Conservation (phyloP, 53 echinoderm and acorn worm genomes). For the Hippasteria phrygiana region DNA sequence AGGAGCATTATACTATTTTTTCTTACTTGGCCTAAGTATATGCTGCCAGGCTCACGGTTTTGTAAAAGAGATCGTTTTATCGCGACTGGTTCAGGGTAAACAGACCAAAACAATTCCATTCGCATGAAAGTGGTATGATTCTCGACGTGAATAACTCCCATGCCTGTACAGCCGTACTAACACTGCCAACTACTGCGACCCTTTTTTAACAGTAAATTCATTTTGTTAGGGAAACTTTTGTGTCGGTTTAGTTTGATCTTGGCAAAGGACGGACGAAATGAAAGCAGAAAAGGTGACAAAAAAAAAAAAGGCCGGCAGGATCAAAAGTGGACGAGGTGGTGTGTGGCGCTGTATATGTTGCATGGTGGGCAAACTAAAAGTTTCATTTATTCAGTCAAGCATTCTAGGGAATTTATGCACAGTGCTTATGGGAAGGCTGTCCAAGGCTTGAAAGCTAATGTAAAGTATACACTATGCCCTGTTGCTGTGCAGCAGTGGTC, state of each 20-base stretch:
- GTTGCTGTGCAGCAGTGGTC: neutral
- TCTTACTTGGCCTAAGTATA: no score
- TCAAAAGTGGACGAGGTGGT: neutral
- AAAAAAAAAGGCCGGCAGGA: neutral
- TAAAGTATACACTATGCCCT: neutral
- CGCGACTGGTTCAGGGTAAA: no score
- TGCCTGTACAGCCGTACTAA: no score
- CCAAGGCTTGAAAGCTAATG: no score
- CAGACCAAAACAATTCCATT: no score
- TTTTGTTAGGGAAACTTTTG: neutral
- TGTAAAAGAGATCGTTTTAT: no score
- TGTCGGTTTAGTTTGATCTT: constrained; percentile 19
- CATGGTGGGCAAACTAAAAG: neutral
- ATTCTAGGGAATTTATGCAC: neutral
- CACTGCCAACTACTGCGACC: no score
- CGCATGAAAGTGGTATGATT: no score
- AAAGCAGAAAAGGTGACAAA: constrained; percentile 5
- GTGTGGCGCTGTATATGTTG: neutral
- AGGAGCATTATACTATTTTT: no score
- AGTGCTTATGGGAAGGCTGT: neutral
- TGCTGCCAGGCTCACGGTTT: no score
- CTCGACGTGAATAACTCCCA: no score
- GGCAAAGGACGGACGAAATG: constrained; percentile 1
- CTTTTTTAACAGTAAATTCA: no score
- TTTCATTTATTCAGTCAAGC: neutral